Conservation (phyloP, 2,888 invertebrate species). For the Eumacrocentrus americanus region DNA sequence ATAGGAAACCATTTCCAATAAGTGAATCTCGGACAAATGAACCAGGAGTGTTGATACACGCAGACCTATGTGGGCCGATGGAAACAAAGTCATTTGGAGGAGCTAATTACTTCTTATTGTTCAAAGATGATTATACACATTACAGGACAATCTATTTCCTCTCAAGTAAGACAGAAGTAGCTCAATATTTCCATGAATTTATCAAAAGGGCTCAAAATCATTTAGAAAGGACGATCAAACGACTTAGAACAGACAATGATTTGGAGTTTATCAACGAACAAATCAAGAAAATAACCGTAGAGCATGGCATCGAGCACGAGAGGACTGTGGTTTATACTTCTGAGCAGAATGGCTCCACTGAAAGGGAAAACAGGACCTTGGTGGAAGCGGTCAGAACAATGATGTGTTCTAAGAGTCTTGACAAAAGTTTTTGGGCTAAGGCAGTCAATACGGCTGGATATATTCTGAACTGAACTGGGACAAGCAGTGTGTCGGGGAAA, state of each 20-base stretch:
- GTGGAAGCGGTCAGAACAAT: slow-evolving; percentile 36
- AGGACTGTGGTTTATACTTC: slow-evolving; percentile 31
- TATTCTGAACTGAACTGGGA: slow-evolving; percentile 31
- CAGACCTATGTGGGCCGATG: slow-evolving; percentile 23
- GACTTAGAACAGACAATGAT: not conserved
- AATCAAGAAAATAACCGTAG: slow-evolving; percentile 28
- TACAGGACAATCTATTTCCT: slow-evolving; percentile 12
- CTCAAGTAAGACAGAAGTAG: not conserved
- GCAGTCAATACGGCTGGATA: slow-evolving; percentile 35
- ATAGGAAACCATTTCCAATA: not conserved
- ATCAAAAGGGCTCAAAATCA: not conserved
- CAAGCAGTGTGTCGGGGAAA: slow-evolving; percentile 33
- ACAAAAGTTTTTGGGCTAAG: slow-evolving; percentile 14
- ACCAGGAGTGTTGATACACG: not conserved
- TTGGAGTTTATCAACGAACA: not conserved
- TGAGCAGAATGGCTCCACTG: slow-evolving; percentile 36
- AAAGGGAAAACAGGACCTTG: slow-evolving; percentile 48
- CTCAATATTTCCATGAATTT: not conserved
- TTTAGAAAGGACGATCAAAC: not conserved
- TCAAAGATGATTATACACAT: slow-evolving; percentile 12
- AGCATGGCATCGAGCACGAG: slow-evolving; percentile 31
- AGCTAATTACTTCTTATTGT: slow-evolving; percentile 15
- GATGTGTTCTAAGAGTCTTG: not conserved
- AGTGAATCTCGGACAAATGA: not conserved
- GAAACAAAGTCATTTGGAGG: slow-evolving; percentile 9